A percentile compares a stretch with the other conserved stretches of the same genome.
phyloP scores from a whole-genome alignment of 2,888 invertebrate genomes.

The Philopedon plagiatum region DNA sequence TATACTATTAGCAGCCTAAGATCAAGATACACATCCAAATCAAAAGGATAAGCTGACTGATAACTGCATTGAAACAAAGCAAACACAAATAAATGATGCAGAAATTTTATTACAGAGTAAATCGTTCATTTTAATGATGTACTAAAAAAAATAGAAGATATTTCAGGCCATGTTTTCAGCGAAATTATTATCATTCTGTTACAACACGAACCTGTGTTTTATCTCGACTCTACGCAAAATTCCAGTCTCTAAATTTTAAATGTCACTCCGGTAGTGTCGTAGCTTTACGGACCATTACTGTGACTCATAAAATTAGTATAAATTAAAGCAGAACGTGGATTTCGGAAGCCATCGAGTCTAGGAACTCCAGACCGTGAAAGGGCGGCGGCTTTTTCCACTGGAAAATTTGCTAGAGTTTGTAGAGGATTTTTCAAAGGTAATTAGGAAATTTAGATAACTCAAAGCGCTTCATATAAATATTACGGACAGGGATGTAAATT shows the following conservation, averaged over 20 bases:
- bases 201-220: constrained; percentile 6
- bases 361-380: constrained; percentile 49
- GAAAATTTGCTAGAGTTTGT: constrained; percentile 1
- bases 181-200: neutral
- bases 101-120: too few species aligned
- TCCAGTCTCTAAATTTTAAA: constrained; percentile 44
- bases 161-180: neutral
- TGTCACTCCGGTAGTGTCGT: constrained; percentile 48
- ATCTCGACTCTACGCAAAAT: constrained; percentile 14
- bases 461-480: neutral
- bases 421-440: neutral
- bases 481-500: too few species aligned
- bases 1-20: too few species aligned
- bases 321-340: constrained; percentile 50
- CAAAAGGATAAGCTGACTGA: too few species aligned
- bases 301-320: constrained; percentile 53
- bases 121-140: too few species aligned
- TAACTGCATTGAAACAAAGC: too few species aligned
- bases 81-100: too few species aligned
- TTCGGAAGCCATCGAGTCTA: constrained; percentile 40
- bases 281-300: constrained; percentile 51
- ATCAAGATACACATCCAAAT: too few species aligned
- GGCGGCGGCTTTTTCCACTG: constrained; percentile 45
- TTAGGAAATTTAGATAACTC: neutral
- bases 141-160: too few species aligned